phyloP scores from a whole-genome alignment of 2,888 invertebrate genomes.

The Corythucha ciliata region DNA sequence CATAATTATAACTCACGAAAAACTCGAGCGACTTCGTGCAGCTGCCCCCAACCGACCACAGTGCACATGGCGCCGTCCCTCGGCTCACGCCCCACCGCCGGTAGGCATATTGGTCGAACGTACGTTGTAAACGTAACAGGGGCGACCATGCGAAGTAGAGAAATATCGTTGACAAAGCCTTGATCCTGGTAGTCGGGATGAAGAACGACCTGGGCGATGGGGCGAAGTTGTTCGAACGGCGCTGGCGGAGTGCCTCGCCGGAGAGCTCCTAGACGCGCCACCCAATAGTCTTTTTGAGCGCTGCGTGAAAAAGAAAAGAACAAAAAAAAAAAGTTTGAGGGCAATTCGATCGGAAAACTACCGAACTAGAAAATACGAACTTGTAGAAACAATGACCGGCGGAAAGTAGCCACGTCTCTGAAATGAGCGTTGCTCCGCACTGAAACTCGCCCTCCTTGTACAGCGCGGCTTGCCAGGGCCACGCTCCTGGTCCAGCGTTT shows the following conservation, averaged over 20 bases:
- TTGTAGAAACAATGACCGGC: constrained; percentile 75
- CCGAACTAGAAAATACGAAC: constrained; percentile 48
- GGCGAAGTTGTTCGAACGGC: constrained; percentile 62
- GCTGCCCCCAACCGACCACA: constrained; percentile 72
- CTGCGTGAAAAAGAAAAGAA: constrained; percentile 43
- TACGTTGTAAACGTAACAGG: constrained; percentile 51
- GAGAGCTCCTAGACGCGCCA: constrained; percentile 65
- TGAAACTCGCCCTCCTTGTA: constrained; percentile 78
- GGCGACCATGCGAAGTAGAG: constrained; percentile 53
- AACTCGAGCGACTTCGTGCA: constrained; percentile 66
- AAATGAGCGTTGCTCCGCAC: constrained; percentile 67
- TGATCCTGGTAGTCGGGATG: constrained; percentile 66
- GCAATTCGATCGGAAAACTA: neutral
- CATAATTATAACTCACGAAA: constrained; percentile 60
- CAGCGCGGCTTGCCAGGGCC: constrained; percentile 81
- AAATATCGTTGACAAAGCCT: constrained; percentile 71
- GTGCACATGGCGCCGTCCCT: constrained; percentile 59
- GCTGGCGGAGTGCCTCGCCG: constrained; percentile 63
- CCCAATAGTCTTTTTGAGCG: constrained; percentile 66
- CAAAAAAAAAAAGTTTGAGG: neutral
- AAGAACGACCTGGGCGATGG: constrained; percentile 54
- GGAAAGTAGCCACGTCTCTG: constrained; percentile 62
- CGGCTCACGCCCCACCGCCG: constrained; percentile 45
- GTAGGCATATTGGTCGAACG: constrained; percentile 56
- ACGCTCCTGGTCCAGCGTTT: constrained; percentile 64